Percentiles rank a stretch among this genome's conserved stretches.
Conservation (phyloP, 2,888 invertebrate species). For the Octodonta nipae region DNA sequence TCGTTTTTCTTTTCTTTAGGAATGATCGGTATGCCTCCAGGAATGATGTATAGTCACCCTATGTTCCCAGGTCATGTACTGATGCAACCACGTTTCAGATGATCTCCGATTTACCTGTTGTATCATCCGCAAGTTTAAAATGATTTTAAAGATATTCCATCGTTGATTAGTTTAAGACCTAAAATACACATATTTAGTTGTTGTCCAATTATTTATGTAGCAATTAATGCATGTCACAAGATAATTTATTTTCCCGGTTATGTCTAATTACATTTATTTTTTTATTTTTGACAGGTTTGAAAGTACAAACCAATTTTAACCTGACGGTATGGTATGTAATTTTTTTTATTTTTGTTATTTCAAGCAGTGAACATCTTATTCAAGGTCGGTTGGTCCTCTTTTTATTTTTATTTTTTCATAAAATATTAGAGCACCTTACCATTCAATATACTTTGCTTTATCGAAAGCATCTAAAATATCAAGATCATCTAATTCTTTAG, state of each 20-base stretch:
- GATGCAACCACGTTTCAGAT: conserved; percentile 82
- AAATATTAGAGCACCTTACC: conserved; percentile 9
- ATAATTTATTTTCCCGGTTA: too few relatives aligned
- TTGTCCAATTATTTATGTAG: too few relatives aligned
- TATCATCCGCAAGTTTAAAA: conserved; percentile 35
- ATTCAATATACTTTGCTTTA: too few relatives aligned
- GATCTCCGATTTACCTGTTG: conserved; percentile 54
- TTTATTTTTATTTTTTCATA: background rate
- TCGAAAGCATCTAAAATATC: too few relatives aligned
- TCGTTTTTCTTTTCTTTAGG: conserved; percentile 29
- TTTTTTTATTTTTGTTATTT: background rate
- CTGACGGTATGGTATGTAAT: conserved; percentile 17
- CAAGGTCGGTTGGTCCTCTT: background rate
- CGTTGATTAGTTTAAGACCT: too few relatives aligned
- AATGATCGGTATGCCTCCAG: conserved; percentile 37
- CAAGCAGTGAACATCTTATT: background rate
- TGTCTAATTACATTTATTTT: too few relatives aligned
- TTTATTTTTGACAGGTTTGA: conserved; percentile 32
- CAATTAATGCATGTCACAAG: too few relatives aligned
- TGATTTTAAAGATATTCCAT: conserved; percentile 4
- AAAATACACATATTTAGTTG: too few relatives aligned
- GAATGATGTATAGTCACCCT: conserved; percentile 35
- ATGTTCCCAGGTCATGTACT: conserved; percentile 37
- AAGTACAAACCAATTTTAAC: conserved; percentile 18
- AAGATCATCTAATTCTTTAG: too few relatives aligned